Evolutionary conservation across 2,797 vertebrate species (phyloP).

Genomic region (Brachyrhaphis roseni): DNA sequence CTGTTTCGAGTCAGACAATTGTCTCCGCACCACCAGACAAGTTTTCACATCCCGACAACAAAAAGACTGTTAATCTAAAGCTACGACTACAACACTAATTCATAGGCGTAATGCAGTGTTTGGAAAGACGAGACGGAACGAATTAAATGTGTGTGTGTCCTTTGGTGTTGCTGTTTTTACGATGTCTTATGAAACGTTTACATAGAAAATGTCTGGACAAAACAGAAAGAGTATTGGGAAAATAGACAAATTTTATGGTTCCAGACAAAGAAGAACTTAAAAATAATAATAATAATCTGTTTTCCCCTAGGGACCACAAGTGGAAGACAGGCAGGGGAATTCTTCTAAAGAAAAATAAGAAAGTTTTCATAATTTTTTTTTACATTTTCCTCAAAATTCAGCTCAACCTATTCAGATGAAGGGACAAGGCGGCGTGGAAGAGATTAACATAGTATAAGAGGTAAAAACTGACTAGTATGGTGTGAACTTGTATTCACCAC

Average conservation of each 20-base stretch:
- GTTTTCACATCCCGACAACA: constrained; percentile 72
- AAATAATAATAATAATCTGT: constrained; percentile 18
- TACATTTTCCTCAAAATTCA: background rate
- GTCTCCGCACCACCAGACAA: constrained; percentile 70
- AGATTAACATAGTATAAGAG: background rate
- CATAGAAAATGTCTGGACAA: constrained; percentile 14
- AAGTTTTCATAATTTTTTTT: background rate
- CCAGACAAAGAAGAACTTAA: constrained; percentile 29
- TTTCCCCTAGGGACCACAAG: constrained; percentile 41
- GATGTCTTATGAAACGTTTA: background rate
- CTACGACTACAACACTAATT: constrained; percentile 63
- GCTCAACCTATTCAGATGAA: background rate
- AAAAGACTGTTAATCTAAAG: constrained; percentile 65
- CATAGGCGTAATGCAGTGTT: constrained; percentile 13
- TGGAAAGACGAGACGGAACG: constrained; percentile 22
- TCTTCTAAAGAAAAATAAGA: background rate
- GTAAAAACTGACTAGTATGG: background rate
- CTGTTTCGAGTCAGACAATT: constrained; percentile 68
- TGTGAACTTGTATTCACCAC: background rate
- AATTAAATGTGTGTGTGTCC: constrained; percentile 1
- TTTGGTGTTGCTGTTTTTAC: background rate
- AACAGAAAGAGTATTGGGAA: background rate
- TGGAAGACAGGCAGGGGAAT: constrained; percentile 46
- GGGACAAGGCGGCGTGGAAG: background rate
- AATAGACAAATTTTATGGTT: constrained; percentile 28